These are phyloP conservation scores for Sprattus sprattus DNA, from an alignment of 2,113 vertebrate genomes.

Conservation along the genomic window DNA sequence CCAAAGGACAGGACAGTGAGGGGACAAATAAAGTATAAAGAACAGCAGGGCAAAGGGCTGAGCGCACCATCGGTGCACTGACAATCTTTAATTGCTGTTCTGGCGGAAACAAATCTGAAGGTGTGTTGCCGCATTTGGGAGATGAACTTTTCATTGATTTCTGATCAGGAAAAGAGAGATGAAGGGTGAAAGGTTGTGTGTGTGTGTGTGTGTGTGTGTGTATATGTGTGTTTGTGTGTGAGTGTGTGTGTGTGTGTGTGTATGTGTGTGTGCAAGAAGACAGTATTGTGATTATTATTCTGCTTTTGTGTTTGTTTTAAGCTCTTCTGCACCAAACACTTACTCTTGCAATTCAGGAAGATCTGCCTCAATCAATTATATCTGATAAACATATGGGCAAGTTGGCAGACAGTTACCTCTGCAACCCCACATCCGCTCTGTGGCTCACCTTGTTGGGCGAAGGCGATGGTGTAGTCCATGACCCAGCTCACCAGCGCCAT, in stretches of 20 bases:
- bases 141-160: not conserved
- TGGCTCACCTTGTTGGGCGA: constrained; percentile 89
- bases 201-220: not conserved
- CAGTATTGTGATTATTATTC: too few species aligned
- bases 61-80: not conserved
- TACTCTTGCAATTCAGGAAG: too few species aligned
- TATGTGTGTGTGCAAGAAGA: too few species aligned
- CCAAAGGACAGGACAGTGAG: not conserved
- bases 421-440: not conserved
- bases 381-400: not conserved
- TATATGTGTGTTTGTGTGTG: not conserved
- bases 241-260: too few species aligned
- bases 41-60: not conserved
- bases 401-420: not conserved
- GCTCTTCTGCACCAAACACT: not conserved
- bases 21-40: not conserved
- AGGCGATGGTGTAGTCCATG: constrained; percentile 97
- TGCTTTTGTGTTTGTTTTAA: not conserved
- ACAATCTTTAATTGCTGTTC: not conserved
- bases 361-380: not conserved
- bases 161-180: not conserved
- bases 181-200: not conserved
- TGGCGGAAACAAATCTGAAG: not conserved
- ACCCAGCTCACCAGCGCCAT: constrained; percentile 99
- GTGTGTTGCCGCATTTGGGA: not conserved